A percentile compares a stretch with the other conserved stretches of the same genome.
Evolutionary conservation across 2,797 vertebrate genomes (phyloP).

Genomic region (Poecilia velifera): DNA sequence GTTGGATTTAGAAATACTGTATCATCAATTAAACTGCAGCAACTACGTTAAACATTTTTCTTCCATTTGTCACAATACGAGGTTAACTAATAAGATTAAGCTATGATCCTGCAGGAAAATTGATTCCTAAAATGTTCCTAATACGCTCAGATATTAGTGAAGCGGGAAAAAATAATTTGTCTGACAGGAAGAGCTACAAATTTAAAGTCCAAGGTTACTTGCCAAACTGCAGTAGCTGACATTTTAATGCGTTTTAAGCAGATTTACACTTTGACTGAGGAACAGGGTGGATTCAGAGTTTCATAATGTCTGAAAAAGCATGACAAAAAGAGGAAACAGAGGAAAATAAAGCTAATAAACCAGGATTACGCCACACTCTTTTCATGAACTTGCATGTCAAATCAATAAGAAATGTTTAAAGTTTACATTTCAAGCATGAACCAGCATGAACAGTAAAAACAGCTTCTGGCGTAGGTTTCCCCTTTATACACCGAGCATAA

Average conservation of each 20-base stretch:
- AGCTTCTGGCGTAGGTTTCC: constrained; percentile 41
- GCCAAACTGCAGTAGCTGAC: background rate
- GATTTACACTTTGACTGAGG: background rate
- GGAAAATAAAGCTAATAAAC: background rate
- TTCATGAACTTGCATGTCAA: background rate
- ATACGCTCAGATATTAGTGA: background rate
- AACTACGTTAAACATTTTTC: background rate
- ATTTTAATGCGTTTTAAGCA: background rate
- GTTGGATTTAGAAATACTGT: background rate
- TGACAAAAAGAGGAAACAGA: background rate
- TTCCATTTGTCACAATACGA: background rate
- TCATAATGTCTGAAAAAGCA: background rate
- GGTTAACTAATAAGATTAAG: background rate
- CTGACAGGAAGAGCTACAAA: background rate
- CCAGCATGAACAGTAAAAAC: constrained; percentile 31
- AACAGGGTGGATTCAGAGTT: background rate
- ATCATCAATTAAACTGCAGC: background rate
- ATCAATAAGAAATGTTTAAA: background rate
- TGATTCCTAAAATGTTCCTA: constrained; percentile 25
- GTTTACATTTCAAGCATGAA: constrained; percentile 5
- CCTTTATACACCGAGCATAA: constrained; percentile 36
- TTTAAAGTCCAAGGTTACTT: background rate
- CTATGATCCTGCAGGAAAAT: background rate
- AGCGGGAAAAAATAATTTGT: background rate
- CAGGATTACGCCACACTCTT: background rate